Base-by-base conservation (phyloP, 2,113 vertebrate genomes). In the Aspidoscelis tigris region DNA sequence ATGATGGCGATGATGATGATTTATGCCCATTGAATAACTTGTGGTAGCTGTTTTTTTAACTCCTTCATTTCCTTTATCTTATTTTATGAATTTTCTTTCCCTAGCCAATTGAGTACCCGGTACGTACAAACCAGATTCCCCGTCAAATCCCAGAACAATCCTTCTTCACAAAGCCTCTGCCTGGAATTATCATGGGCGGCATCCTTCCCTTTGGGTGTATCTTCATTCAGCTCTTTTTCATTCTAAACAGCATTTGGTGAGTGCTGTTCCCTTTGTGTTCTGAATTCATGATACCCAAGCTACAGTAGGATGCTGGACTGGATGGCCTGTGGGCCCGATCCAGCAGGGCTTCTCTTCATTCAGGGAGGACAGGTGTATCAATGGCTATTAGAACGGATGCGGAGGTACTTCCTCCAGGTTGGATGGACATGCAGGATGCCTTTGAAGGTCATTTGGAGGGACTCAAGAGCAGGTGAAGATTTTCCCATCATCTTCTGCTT, bases 161-260 rank as follows among this genome's bases (percentile, higher is more conserved):
- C 0, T 98, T 98, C 90, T 98, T 97, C 87, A 98, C 96, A 16
- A 98, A 97, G 84, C 96, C 97, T 0, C 77, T 97, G 61, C 96
- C 97, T 76, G 97, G 97, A 10, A 96, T 98, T 55, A 68, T 99
- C 22, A 97, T 99, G 95, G 97, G 97, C 1, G 97, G 97, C 1
- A 97, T 99, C 91, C 93, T 99, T 79, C 97, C 97, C 7, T 99
- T 98, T 86, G 98, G 97, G 41, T 99, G 97, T 89, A 98, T 98
- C 93, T 98, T 99, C 89, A 98, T 98, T 87, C 97, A 99, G 86
- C 96, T 98, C 6, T 98, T 98, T 95, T 98, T 98, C 90, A 99
- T 99, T 91, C 96, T 98, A 71, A 99, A 98, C 86, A 99, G 96
- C 90, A 98, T 98, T 93, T 99, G 98, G 98, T 99, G 93, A 95